Base-by-base conservation (phyloP, 30 jellyfish, hydroid and myxozoan genomes). In the Turritopsis rubra region DNA sequence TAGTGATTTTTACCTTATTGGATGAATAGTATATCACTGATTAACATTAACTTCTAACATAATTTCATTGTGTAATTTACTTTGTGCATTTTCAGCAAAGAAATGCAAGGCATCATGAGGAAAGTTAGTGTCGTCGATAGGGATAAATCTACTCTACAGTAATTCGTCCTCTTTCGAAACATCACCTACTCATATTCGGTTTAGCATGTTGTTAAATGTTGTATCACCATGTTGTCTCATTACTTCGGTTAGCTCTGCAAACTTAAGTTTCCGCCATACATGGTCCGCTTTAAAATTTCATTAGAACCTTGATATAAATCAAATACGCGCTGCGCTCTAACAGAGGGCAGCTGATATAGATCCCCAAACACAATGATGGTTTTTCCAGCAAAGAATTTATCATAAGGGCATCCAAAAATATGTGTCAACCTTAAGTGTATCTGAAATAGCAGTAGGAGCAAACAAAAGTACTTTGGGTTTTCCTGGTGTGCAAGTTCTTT, bases 361-460 rank as follows among this genome's bases (percentile, higher is more conserved):
- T 73, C 82, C 7, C 82, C 82, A 73, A 73, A 41, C 19, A 53
- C 41, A 1, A 73, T 73, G 22, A 73, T 73, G 16, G 82, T 25
- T 73, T 73, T 73, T 25, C 52, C 52, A 25, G 82, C 82, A 73
- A 73, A 73, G 16, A 53, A 17, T 26, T 25, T 73, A 5, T 73
- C 82, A 26, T 19, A 25, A 41, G 60, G 60, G 60, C 60, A 41
- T 41, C 60, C 60, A 41, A 41, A 41, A 41, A 41, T 41, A 3
- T 41, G 41, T 7, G 23, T 17, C 16, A 73, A 73, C 23, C 52
- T 73, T 53, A 25, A 27, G 25, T 73, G 52, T 1, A 41, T 53
- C 19, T 73, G 31, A 53, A 73, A 25, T 54, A 53, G 52, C 23
- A 53, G 31, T 25, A 41, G 60, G 60, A 41, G 60, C 60, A 41